Percentiles rank a stretch among this genome's conserved stretches.
Conservation (phyloP, 2,888 invertebrate species). For the Sinelater perroti region DNA sequence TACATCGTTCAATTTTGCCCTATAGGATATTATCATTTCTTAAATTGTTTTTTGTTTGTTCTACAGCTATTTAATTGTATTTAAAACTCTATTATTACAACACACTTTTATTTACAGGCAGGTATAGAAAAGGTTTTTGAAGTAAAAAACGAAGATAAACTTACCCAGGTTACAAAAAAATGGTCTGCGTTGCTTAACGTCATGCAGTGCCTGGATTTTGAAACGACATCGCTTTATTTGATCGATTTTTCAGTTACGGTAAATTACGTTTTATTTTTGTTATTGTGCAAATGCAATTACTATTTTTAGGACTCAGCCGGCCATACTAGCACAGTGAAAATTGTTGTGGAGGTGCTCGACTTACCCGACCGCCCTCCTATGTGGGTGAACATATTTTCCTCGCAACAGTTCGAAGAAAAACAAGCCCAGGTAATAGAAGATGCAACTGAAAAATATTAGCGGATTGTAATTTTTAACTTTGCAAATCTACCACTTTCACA, state of each 20-base stretch:
- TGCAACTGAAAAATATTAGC: too few species aligned
- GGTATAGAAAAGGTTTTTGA: conserved; percentile 41
- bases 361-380: conserved; percentile 67
- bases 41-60: too few species aligned
- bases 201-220: conserved; percentile 53
- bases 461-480: too few species aligned
- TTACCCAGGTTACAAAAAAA: conserved; percentile 33
- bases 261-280: conserved; percentile 49
- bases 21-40: too few species aligned
- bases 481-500: too few species aligned
- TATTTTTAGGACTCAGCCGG: conserved; percentile 59
- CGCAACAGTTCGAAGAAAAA: conserved; percentile 68
- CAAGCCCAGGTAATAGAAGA: conserved; percentile 45
- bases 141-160: conserved; percentile 33
- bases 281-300: background rate
- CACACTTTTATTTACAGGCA: conserved; percentile 37
- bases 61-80: too few species aligned
- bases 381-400: conserved; percentile 68
- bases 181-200: conserved; percentile 46
- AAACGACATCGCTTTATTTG: conserved; percentile 64
- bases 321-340: conserved; percentile 60
- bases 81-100: too few species aligned
- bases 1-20: too few species aligned
- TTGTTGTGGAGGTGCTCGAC: conserved; percentile 68
- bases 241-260: conserved; percentile 66